phyloP scores from a whole-genome alignment of 1,140 invertebrate genomes.

The Acromyrmex heyeri region DNA sequence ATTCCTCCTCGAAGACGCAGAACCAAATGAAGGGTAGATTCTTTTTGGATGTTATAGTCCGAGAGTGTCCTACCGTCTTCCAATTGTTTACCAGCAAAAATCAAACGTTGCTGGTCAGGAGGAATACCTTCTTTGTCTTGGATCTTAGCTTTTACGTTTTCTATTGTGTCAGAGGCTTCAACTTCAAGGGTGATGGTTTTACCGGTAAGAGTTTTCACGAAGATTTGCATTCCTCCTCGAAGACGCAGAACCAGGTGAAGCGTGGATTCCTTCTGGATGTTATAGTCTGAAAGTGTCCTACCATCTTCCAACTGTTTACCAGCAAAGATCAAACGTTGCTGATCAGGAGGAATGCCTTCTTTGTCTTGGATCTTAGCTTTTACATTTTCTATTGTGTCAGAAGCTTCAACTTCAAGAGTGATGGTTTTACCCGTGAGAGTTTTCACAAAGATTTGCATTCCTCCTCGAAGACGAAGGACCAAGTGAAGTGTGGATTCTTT shows the following conservation, averaged over 20 bases:
- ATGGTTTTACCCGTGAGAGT: constrained; percentile 92
- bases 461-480: constrained; percentile 54
- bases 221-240: constrained; percentile 88
- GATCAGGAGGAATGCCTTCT: constrained; percentile 90
- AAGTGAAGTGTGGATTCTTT: constrained; percentile 60
- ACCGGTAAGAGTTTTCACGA: constrained; percentile 91
- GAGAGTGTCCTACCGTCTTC: constrained; percentile 89
- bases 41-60: constrained; percentile 89
- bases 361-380: constrained; percentile 92
- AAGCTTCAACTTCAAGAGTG: constrained; percentile 91
- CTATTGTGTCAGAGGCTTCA: constrained; percentile 91
- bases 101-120: constrained; percentile 90
- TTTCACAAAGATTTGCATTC: constrained; percentile 91
- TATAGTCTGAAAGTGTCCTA: constrained; percentile 88
- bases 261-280: constrained; percentile 87
- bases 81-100: constrained; percentile 91
- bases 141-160: constrained; percentile 92
- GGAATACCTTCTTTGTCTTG: constrained; percentile 91
- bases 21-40: constrained; percentile 57
- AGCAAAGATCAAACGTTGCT: constrained; percentile 91
- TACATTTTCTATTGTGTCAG: constrained; percentile 92
- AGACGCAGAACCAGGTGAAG: constrained; percentile 58
- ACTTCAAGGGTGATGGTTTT: constrained; percentile 93
- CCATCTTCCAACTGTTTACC: constrained; percentile 91
- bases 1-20: constrained; percentile 77